Percentiles rank a stretch among this genome's conserved stretches.
Evolutionary conservation across 2,888 invertebrate species (phyloP).

Genomic region (Galerucella pusilla): DNA sequence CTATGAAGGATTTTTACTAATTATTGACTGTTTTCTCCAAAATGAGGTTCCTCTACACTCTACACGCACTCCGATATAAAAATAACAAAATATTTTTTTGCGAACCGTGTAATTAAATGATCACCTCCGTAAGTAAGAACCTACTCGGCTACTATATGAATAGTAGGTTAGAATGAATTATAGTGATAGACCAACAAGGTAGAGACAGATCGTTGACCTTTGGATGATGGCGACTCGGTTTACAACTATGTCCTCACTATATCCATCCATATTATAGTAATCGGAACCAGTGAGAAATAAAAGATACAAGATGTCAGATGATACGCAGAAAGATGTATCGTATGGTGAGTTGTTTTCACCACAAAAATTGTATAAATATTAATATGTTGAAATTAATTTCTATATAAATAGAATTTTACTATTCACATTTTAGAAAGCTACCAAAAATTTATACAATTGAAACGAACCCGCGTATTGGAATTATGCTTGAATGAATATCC

Average conservation of each 20-base stretch:
- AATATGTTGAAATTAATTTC: neutral
- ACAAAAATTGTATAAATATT: neutral
- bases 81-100: neutral
- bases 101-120: neutral
- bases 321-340: constrained; percentile 9
- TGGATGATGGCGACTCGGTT: constrained; percentile 26
- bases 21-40: too few species aligned
- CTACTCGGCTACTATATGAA: constrained; percentile 16
- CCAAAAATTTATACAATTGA: too few species aligned
- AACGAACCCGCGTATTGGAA: too few species aligned
- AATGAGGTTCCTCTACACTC: too few species aligned
- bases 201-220: constrained; percentile 42
- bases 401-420: too few species aligned
- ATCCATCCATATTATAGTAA: constrained; percentile 26
- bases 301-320: constrained; percentile 14
- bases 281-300: constrained; percentile 24
- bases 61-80: too few species aligned
- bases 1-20: too few species aligned
- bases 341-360: neutral
- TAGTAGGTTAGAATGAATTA: constrained; percentile 34
- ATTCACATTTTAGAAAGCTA: too few species aligned
- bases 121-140: neutral
- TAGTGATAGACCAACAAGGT: constrained; percentile 37
- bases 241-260: constrained; percentile 36
- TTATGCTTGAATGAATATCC: too few species aligned